Base-by-base conservation (phyloP, 1,140 invertebrate genomes). In the Nilaparvata lugens region DNA sequence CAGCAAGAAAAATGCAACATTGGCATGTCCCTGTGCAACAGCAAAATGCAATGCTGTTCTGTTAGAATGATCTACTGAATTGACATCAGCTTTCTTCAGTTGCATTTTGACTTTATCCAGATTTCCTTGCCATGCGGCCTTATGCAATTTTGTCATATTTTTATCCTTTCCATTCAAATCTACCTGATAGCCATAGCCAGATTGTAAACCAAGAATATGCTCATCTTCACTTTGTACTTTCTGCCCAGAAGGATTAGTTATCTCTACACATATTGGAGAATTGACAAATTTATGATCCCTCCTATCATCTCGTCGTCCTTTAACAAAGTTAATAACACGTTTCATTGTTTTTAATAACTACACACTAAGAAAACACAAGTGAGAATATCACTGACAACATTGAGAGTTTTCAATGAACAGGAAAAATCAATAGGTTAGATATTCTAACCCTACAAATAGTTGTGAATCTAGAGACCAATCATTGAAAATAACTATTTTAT, bases 311-410 rank as follows among this genome's bases (percentile, higher is more conserved):
- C 58, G 56, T 58, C 64, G 67, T 9, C 71, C 71, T 63, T 71
- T 72, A 0, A 72, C 70, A 53, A 72, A 70, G 52, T 69, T 71
- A 4, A 72, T 56, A 16, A 72, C 69, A 61, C 69, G 71, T 58
- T 68, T 70, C 71, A 72, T 72, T 35, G 25, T 55, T 52, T 48
- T 7, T 48, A 48, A 48, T 16, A 48, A 9, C 18, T 7, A 19
- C 13, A 48, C 21, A 19, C 5, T 9, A 48, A 11, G 16, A 18
- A 11, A 18, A 48, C 5, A 48, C 2, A 19, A 48, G 21, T 19
- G 7, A 48, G 11, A 18, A 48, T 19, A 54, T 9, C 4, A 18
- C 52, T 11, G 16, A 24, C n/a, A 13, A n/a, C 2, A 9, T 4
- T 54, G 52, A 54, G 5, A 6, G 21, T 48, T 19, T 45, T 3